These are phyloP conservation scores for Taurulus bubalis DNA, from an alignment of 2,113 vertebrate genomes.

Conservation along the genomic window DNA sequence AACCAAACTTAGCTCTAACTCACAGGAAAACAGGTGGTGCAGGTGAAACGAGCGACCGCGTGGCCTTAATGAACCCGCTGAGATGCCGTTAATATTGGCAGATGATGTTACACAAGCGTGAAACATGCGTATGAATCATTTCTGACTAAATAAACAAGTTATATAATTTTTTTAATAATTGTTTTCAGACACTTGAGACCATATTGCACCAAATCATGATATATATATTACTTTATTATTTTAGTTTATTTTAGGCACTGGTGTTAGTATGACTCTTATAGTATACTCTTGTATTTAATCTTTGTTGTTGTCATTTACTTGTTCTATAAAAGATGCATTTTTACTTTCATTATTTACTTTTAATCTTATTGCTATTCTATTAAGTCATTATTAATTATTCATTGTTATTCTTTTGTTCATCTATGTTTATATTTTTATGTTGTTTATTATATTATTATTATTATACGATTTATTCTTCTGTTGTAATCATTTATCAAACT, in stretches of 20 bases:
- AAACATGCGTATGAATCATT: background rate
- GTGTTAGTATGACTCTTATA: background rate
- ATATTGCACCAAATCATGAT: background rate
- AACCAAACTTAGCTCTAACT: constrained; percentile 25
- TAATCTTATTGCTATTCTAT: too few relatives aligned
- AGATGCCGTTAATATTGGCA: background rate
- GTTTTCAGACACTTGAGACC: too few relatives aligned
- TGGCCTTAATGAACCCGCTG: background rate
- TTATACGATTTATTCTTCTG: background rate
- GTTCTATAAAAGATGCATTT: too few relatives aligned
- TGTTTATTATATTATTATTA: background rate
- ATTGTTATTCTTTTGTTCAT: background rate
- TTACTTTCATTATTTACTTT: too few relatives aligned
- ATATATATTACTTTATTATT: too few relatives aligned
- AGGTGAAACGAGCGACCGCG: background rate
- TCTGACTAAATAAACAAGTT: background rate
- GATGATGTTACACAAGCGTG: background rate
- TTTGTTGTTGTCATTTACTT: background rate
- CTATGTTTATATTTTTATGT: background rate
- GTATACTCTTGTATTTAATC: background rate
- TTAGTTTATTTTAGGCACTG: background rate
- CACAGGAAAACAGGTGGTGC: constrained; percentile 10
- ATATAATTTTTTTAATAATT: too few relatives aligned
- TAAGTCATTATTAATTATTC: background rate
- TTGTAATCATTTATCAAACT: too few relatives aligned